Evolutionary conservation across 2,888 invertebrate genomes (phyloP).

Genomic region (Orchestes rusci): DNA sequence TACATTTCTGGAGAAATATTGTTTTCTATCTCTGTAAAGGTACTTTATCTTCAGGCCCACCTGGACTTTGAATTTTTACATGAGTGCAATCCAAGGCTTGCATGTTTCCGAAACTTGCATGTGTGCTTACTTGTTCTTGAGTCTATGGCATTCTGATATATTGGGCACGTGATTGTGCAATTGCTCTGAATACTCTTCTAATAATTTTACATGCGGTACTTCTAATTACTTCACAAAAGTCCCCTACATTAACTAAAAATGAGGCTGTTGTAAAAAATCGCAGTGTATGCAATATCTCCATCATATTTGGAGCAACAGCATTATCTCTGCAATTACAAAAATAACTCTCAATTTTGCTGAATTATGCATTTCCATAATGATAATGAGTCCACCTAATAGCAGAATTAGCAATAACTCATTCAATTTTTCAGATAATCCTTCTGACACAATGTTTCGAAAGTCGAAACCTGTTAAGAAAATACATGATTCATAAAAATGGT

Average conservation of each 20-base stretch:
- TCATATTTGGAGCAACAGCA: not conserved
- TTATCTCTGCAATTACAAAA: no score
- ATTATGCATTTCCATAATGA: no score
- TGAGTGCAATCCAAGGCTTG: slow-evolving; percentile 9
- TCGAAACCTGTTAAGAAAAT: slow-evolving; percentile 2
- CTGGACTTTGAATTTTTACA: slow-evolving; percentile 2
- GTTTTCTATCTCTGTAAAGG: slow-evolving; percentile 14
- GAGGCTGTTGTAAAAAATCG: slow-evolving; percentile 18
- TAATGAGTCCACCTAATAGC: no score
- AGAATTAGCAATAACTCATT: no score
- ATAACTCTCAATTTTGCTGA: no score
- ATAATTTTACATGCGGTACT: slow-evolving; percentile 9
- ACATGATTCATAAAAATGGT: slow-evolving; percentile 2
- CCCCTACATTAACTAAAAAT: slow-evolving; percentile 10
- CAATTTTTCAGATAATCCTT: no score
- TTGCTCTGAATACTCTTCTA: slow-evolving; percentile 8
- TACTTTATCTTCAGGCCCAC: slow-evolving; percentile 8
- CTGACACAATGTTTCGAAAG: not conserved
- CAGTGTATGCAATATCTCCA: slow-evolving; percentile 4
- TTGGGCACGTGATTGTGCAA: slow-evolving; percentile 12
- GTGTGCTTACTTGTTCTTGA: slow-evolving; percentile 13
- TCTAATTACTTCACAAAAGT: slow-evolving; percentile 10
- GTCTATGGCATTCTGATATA: slow-evolving; percentile 19
- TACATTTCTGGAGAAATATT: slow-evolving; percentile 11
- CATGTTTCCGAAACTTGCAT: slow-evolving; percentile 16